phyloP scores from a whole-genome alignment of 2,113 vertebrate species.

The Carassius auratus region DNA sequence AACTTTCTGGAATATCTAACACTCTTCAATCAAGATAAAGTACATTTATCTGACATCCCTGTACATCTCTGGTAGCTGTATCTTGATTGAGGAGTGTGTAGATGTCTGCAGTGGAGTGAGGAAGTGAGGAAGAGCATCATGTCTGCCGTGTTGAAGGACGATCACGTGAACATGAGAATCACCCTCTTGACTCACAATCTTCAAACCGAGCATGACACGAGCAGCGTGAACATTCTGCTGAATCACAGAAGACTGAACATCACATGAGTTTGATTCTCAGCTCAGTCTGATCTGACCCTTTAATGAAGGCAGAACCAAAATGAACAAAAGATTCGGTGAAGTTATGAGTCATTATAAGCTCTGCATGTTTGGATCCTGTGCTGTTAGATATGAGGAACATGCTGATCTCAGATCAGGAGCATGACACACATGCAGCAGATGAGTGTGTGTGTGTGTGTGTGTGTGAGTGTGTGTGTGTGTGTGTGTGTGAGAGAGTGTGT shows the following conservation, averaged over 20 bases:
- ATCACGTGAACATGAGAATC: neutral
- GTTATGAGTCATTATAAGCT: neutral
- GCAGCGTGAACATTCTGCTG: neutral
- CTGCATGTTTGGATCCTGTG: neutral
- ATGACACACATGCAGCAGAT: neutral
- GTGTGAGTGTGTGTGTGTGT: neutral
- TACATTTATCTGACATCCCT: neutral
- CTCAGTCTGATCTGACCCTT: neutral
- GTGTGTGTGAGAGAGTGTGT: neutral
- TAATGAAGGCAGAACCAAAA: neutral
- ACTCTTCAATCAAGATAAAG: neutral
- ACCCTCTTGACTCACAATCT: neutral
- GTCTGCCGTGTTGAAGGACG: neutral
- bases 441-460: neutral
- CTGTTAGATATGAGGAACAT: neutral
- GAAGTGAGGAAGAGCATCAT: neutral
- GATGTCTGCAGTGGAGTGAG: neutral
- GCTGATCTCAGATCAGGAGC: neutral
- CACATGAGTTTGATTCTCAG: neutral
- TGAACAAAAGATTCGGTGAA: neutral
- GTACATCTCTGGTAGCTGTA: neutral
- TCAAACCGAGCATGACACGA: neutral
- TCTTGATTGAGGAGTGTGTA: neutral
- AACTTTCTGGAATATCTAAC: neutral
- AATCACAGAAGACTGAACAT: neutral